Evolutionary conservation across 2,113 vertebrate species (phyloP), one percentile per base, ranked within the genome.

Genomic region (Barnardius zonarius): DNA sequence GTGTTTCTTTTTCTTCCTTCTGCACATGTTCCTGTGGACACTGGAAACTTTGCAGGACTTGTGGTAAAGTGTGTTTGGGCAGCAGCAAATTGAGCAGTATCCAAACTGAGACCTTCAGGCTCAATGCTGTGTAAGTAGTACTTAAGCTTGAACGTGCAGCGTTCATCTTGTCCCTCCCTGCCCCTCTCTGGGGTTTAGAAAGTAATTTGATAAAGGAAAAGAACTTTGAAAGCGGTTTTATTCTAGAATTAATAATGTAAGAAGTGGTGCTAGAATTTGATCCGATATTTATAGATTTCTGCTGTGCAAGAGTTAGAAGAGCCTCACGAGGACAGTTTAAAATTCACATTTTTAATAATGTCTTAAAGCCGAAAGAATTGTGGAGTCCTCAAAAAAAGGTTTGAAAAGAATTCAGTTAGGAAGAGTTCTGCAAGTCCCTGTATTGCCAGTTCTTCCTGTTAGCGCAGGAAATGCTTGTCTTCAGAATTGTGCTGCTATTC

Each of bases 251-350:
- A 91, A 82, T 92, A 84, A 73, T 90, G 31, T 82, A 84, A 61
- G 68, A 89, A 78, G 69, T 44, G 31, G 35, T 82, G 77, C 77
- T 73, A 24, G 73, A 92, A 67, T 79, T 93, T 93, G 83, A 86
- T 92, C 76, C 69, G 86, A 57, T 95, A 69, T 93, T 93, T 92
- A 86, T 86, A 82, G 93, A 86, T 89, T 75, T 92, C 80, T 92
- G 22, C 73, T 84, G n/a, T 87, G 54, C 49, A 19, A 68, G 85
- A 51, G 64, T 75, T 90, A 23, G 30, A 92, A 75, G 48, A 73
- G 17, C 62, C 80, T 90, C 66, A 20, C 13, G 86, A 93, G 76
- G 79, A 48, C 24, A 44, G 73, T 31, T 75, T 90, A 55, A 81
- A 92, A 81, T 75, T 72, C 76, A 77, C n/a, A 37, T 70, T 81